phyloP scores from a whole-genome alignment of 2,888 invertebrate species.

The Eilema sororculum region DNA sequence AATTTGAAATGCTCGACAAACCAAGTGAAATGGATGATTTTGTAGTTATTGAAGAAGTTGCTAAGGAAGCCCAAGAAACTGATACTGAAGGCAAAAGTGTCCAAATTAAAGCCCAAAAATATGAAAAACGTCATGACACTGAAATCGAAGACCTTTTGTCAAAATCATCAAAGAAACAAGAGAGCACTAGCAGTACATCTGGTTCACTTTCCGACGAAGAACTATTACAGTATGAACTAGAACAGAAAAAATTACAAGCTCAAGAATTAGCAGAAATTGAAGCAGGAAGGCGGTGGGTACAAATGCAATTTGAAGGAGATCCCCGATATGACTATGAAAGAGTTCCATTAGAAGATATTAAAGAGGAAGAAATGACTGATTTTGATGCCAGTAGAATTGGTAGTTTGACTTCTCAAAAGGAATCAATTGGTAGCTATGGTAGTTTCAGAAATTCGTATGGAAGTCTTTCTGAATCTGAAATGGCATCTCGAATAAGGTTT shows the following conservation, averaged over 20 bases:
- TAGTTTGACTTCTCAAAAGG: constrained; percentile 92
- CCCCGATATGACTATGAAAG: constrained; percentile 93
- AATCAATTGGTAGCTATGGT: constrained; percentile 92
- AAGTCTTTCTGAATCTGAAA: constrained; percentile 97
- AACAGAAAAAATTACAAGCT: constrained; percentile 86
- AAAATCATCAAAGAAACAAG: constrained; percentile 89
- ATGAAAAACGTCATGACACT: constrained; percentile 88
- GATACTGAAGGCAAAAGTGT: constrained; percentile 94
- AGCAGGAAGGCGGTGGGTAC: constrained; percentile 95
- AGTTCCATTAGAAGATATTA: constrained; percentile 95
- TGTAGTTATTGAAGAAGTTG: constrained; percentile 95
- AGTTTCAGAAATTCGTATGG: constrained; percentile 96
- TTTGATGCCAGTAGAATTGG: constrained; percentile 93
- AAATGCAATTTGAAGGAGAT: constrained; percentile 94
- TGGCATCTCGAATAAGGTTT: constrained; percentile 93
- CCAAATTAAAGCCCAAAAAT: constrained; percentile 86
- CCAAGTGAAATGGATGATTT: constrained; percentile 95
- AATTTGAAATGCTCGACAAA: constrained; percentile 95
- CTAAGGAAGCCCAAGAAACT: constrained; percentile 93
- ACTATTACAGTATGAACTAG: constrained; percentile 89
- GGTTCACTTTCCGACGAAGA: constrained; percentile 88
- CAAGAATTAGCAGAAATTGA: constrained; percentile 87
- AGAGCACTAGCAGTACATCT: constrained; percentile 86
- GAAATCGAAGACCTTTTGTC: constrained; percentile 91
- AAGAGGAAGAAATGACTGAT: constrained; percentile 96